A percentile compares a stretch with the other conserved stretches of the same genome.
Conservation (phyloP, 2,888 invertebrate genomes). For the Malacosoma neustria region DNA sequence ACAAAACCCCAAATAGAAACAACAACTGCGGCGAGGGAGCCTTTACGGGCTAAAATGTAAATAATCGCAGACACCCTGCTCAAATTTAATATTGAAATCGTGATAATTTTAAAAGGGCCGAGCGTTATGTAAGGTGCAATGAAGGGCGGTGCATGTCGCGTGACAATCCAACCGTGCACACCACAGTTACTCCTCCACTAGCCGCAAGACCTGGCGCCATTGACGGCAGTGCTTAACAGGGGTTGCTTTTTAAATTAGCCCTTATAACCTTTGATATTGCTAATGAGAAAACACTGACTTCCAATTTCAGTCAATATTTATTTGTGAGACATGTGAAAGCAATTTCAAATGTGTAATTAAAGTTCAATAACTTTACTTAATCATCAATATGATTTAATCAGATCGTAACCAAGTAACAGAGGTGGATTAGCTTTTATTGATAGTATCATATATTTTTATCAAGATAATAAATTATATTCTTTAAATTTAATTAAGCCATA, state of each 20-base stretch:
- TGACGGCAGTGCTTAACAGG: too few relatives aligned
- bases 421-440: too few relatives aligned
- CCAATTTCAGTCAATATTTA: too few relatives aligned
- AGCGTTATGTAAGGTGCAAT: slow-evolving; percentile 38
- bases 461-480: too few relatives aligned
- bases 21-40: slow-evolving; percentile 44
- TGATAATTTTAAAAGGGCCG: slow-evolving; percentile 36
- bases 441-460: too few relatives aligned
- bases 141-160: slow-evolving; percentile 55
- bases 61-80: slow-evolving; percentile 28
- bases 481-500: too few relatives aligned
- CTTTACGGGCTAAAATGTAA: slow-evolving; percentile 39
- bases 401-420: too few relatives aligned
- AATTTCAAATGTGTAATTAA: too few relatives aligned
- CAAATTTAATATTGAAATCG: slow-evolving; percentile 28
- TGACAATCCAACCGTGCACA: slow-evolving; percentile 51
- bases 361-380: too few relatives aligned
- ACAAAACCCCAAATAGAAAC: slow-evolving; percentile 58
- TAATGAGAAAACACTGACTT: too few relatives aligned
- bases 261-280: neutral
- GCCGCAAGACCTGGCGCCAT: slow-evolving; percentile 28
- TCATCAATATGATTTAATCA: too few relatives aligned
- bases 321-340: too few relatives aligned
- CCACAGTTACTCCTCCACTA: slow-evolving; percentile 53
- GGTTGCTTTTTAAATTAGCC: slow-evolving; percentile 25